Evolutionary conservation across 2,888 invertebrate genomes (phyloP).

Genomic region (Saturnia japonica): DNA sequence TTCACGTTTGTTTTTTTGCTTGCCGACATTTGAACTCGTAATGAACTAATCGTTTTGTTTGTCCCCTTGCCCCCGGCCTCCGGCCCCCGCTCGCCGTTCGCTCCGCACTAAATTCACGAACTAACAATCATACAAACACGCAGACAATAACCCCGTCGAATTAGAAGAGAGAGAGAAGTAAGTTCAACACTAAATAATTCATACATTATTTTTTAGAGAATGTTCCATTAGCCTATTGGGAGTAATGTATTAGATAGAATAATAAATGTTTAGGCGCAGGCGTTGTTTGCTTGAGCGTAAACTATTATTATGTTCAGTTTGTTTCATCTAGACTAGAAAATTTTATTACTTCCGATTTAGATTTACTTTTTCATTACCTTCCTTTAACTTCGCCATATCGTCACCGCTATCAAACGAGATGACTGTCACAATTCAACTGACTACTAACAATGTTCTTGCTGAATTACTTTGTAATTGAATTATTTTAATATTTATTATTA

Average conservation of each 20-base stretch:
- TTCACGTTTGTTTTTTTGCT: background rate
- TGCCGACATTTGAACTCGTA: slow-evolving; percentile 19
- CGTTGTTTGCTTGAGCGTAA: background rate
- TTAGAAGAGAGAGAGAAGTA: slow-evolving; percentile 93
- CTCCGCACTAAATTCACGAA: slow-evolving; percentile 40
- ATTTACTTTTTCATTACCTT: background rate
- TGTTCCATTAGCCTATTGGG: slow-evolving; percentile 27
- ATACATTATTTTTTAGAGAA: slow-evolving; percentile 27
- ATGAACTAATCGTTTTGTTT: slow-evolving; percentile 30
- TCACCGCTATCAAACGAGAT: background rate
- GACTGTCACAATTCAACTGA: background rate
- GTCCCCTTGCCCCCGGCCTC: slow-evolving; percentile 15
- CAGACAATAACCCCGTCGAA: slow-evolving; percentile 91
- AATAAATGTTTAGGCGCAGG: slow-evolving; percentile 10
- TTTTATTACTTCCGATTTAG: background rate
- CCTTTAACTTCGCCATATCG: background rate
- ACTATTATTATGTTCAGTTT: background rate
- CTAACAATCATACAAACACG: slow-evolving; percentile 53
- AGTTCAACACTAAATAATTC: slow-evolving; percentile 76
- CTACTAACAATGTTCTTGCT: background rate
- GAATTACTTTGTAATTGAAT: background rate
- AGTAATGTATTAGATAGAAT: slow-evolving; percentile 30
- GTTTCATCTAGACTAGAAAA: background rate
- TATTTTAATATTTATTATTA: slow-evolving; percentile 6
- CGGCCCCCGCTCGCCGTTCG: slow-evolving; percentile 8